Conservation (phyloP, 1,140 invertebrate genomes). For the Bombus waltoni region DNA sequence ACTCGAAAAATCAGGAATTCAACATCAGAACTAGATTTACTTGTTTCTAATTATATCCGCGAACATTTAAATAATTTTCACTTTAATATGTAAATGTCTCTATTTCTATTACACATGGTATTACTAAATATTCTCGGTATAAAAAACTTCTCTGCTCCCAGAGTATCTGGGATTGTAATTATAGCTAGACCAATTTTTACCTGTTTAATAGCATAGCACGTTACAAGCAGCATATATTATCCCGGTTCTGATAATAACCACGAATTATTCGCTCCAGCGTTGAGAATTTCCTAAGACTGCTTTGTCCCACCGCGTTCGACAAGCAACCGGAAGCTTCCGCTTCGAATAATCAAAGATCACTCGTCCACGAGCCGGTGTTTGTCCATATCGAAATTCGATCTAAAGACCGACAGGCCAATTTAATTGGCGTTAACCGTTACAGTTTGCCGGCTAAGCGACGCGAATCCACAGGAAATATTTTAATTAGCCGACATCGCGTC, state of each 20-base stretch:
- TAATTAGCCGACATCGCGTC: constrained; percentile 26
- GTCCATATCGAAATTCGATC: constrained; percentile 2
- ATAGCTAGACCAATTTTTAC: not conserved
- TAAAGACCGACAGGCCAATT: not conserved
- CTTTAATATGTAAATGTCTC: not conserved
- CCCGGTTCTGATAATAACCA: not conserved
- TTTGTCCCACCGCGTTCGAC: not conserved
- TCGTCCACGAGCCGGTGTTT: constrained; percentile 15
- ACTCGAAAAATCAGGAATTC: not conserved
- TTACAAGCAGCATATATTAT: not conserved
- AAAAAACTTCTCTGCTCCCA: not conserved
- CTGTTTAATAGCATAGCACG: not conserved
- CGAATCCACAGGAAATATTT: constrained; percentile 29
- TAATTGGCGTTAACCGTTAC: constrained; percentile 49
- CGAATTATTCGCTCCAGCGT: not conserved
- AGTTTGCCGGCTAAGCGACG: constrained; percentile 15
- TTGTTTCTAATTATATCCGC: not conserved
- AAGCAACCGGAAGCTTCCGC: not conserved
- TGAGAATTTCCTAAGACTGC: not conserved
- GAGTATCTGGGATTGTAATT: not conserved
- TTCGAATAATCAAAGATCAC: not conserved
- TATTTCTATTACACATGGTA: too few relatives aligned
- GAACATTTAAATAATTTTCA: not conserved
- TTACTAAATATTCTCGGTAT: not conserved
- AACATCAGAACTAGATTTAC: not conserved